phyloP scores from a whole-genome alignment of 2,888 invertebrate species.

The Calameuta filiformis region DNA sequence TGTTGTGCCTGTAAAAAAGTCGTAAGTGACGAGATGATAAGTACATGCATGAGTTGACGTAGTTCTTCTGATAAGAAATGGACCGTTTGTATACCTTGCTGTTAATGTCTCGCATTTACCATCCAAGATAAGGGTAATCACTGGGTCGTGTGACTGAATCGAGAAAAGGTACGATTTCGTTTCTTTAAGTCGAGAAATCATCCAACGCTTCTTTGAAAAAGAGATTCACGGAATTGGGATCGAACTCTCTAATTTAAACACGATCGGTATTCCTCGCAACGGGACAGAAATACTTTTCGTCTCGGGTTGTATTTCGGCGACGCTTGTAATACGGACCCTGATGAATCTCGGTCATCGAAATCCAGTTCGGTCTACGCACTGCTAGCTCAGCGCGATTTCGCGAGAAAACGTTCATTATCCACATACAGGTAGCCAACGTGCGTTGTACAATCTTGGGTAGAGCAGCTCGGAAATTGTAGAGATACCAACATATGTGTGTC shows the following conservation, averaged over 20 bases:
- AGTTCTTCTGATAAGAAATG: conserved; percentile 30
- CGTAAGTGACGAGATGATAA: not conserved
- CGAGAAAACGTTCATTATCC: not conserved
- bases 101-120: conserved; percentile 24
- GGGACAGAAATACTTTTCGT: not conserved
- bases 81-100: conserved; percentile 16
- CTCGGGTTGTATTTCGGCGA: not conserved
- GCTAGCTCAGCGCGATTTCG: not conserved
- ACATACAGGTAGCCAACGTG: not conserved
- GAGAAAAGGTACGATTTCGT: not conserved
- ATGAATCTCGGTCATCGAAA: not conserved
- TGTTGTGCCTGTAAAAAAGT: not conserved
- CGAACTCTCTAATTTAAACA: not conserved
- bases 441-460: not conserved
- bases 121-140: conserved; percentile 31
- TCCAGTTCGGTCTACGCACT: conserved; percentile 1
- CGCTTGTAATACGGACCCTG: not conserved
- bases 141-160: conserved; percentile 4
- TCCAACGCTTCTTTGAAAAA: not conserved
- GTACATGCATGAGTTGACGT: not conserved
- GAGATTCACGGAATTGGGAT: not conserved
- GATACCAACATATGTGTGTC: not conserved
- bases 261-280: not conserved
- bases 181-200: not conserved
- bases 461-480: not conserved